These are phyloP conservation scores for Hoplostethus atlanticus DNA, from an alignment of 2,797 vertebrate species.

Conservation along the genomic window DNA sequence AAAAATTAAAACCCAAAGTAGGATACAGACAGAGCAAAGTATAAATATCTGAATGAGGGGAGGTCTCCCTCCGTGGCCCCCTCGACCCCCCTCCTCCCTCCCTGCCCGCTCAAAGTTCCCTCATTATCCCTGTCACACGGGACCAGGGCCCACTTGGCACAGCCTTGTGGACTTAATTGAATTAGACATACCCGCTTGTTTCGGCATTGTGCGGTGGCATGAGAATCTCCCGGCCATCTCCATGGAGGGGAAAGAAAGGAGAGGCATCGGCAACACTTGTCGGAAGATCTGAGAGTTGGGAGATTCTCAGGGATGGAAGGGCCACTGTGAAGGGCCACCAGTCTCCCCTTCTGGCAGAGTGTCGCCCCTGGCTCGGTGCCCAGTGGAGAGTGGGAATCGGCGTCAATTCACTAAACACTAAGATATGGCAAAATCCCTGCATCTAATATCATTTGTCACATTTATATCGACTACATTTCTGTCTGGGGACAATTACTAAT, in stretches of 20 bases:
- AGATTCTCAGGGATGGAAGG: constrained; percentile 66
- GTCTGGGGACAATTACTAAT: not conserved
- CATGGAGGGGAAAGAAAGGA: constrained; percentile 71
- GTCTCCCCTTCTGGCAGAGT: constrained; percentile 54
- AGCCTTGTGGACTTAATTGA: constrained; percentile 87
- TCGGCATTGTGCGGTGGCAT: constrained; percentile 85
- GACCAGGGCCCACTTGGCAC: constrained; percentile 85
- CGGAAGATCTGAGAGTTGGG: constrained; percentile 80
- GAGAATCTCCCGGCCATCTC: constrained; percentile 83
- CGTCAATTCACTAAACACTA: constrained; percentile 43
- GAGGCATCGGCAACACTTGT: constrained; percentile 83
- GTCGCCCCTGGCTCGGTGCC: constrained; percentile 61
- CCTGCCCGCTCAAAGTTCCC: constrained; percentile 72
- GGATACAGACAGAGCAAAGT: constrained; percentile 64
- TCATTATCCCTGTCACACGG: constrained; percentile 86
- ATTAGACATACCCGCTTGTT: constrained; percentile 91
- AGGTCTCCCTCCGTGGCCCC: constrained; percentile 48
- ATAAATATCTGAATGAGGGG: constrained; percentile 77
- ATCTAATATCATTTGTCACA: not conserved
- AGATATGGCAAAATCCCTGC: constrained; percentile 27
- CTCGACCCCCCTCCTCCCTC: constrained; percentile 32
- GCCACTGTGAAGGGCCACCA: constrained; percentile 61
- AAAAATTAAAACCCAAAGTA: constrained; percentile 75
- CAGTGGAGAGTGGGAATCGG: constrained; percentile 52
- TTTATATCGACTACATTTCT: not conserved